Percentiles rank a stretch among this genome's conserved stretches.
These are phyloP conservation scores for Diploptera punctata DNA, from an alignment of 2,888 invertebrate genomes.

Conservation along the genomic window DNA sequence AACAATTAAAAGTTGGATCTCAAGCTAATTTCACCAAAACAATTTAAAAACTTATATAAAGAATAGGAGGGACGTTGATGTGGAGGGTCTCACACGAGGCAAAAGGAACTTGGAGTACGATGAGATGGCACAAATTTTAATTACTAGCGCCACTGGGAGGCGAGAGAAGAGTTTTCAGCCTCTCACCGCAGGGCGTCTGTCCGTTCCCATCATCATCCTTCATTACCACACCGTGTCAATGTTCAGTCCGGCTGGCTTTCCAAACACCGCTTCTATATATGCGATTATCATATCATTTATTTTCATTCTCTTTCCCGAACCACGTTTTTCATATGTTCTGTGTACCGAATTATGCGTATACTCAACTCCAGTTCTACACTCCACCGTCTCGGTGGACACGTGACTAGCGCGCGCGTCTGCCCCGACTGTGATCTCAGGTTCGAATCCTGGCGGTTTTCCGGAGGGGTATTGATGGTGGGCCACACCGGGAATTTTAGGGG, in stretches of 20 bases:
- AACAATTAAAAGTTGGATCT: slow-evolving; percentile 8
- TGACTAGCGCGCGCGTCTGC: too few relatives aligned
- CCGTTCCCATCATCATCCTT: slow-evolving; percentile 11
- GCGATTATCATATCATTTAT: slow-evolving; percentile 1
- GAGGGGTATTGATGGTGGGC: too few relatives aligned
- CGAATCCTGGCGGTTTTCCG: too few relatives aligned
- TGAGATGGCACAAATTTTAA: slow-evolving; percentile 44
- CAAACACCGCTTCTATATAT: background rate
- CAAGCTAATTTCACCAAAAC: slow-evolving; percentile 9
- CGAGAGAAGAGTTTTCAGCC: slow-evolving; percentile 30
- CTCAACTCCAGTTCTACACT: too few relatives aligned
- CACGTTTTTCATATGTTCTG: too few relatives aligned
- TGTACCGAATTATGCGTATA: too few relatives aligned
- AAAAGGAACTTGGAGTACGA: slow-evolving; percentile 23
- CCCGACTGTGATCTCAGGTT: too few relatives aligned
- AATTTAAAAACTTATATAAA: background rate
- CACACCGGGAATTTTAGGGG: too few relatives aligned
- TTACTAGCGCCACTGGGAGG: slow-evolving; percentile 44
- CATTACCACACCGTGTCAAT: slow-evolving; percentile 3
- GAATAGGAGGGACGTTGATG: too few relatives aligned
- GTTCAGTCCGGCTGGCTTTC: background rate
- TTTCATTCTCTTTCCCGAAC: background rate
- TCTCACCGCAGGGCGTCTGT: slow-evolving; percentile 15
- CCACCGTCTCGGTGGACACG: too few relatives aligned
- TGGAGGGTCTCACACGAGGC: background rate